Percentiles rank a stretch among this genome's conserved stretches.
These are phyloP conservation scores for Bathynomus jamesi DNA, from an alignment of 1,140 invertebrate genomes.

Conservation along the genomic window DNA sequence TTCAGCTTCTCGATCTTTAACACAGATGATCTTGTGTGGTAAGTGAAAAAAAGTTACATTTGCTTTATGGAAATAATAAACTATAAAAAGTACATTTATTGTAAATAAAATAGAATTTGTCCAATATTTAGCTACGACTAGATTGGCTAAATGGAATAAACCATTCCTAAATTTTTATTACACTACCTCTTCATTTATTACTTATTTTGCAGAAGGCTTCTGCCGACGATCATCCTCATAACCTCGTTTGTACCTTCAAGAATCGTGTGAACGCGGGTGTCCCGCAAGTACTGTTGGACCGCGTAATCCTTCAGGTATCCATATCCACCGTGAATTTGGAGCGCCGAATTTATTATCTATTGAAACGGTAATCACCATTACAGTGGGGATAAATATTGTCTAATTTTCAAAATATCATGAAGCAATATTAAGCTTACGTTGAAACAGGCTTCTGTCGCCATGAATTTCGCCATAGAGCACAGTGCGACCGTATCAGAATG, in stretches of 20 bases:
- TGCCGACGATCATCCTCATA: conserved; percentile 52
- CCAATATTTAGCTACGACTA: too few species aligned
- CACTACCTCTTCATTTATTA: too few species aligned
- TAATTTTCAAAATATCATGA: neutral
- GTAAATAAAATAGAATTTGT: too few species aligned
- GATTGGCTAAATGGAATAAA: too few species aligned
- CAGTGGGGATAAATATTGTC: neutral
- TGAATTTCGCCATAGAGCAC: conserved; percentile 55
- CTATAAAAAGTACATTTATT: too few species aligned
- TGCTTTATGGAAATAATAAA: too few species aligned
- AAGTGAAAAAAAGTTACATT: too few species aligned
- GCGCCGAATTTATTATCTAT: conserved; percentile 53
- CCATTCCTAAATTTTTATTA: too few species aligned
- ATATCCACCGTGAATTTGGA: conserved; percentile 58
- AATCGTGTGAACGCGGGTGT: conserved; percentile 54
- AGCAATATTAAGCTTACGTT: conserved; percentile 43
- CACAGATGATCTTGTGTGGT: too few species aligned
- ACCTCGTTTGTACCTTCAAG: conserved; percentile 59
- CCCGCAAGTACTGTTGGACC: conserved; percentile 56
- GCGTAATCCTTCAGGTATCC: conserved; percentile 58
- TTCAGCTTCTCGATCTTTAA: too few species aligned
- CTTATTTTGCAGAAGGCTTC: conserved; percentile 24
- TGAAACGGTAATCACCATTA: conserved; percentile 21
- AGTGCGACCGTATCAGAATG: conserved; percentile 48
- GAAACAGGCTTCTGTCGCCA: conserved; percentile 54